phyloP scores from a whole-genome alignment of 2,113 vertebrate genomes.

The Dromiciops gliroides region DNA sequence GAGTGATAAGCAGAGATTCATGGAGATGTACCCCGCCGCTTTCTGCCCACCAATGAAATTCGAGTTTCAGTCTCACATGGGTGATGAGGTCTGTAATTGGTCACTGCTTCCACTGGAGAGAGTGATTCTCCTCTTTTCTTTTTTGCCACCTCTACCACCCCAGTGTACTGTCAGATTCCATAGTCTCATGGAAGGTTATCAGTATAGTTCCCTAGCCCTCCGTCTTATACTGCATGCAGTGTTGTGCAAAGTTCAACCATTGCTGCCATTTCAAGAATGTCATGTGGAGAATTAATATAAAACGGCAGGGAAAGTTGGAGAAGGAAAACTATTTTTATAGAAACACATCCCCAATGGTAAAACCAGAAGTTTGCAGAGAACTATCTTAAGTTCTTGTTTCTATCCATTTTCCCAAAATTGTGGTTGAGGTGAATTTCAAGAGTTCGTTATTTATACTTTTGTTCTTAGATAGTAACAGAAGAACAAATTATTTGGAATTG shows the following conservation, averaged over 20 bases:
- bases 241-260: background rate
- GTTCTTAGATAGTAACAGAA: conserved; percentile 44
- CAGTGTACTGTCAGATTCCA: background rate
- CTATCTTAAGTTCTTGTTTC: conserved; percentile 39
- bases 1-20: conserved; percentile 97
- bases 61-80: conserved; percentile 98
- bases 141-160: background rate
- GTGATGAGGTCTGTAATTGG: conserved; percentile 92
- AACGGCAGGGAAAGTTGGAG: conserved; percentile 16
- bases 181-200: conserved; percentile 9
- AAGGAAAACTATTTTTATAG: background rate
- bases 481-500: conserved; percentile 23
- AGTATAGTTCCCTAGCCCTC: background rate
- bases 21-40: conserved; percentile 97
- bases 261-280: conserved; percentile 11
- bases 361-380: background rate
- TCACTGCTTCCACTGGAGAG: conserved; percentile 1
- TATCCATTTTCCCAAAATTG: conserved; percentile 42
- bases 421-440: conserved; percentile 42
- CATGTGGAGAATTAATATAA: conserved; percentile 30
- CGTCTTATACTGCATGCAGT: background rate
- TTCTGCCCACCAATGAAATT: conserved; percentile 98
- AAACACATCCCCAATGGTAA: background rate
- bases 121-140: background rate
- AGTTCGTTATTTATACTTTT: conserved; percentile 48